phyloP scores from a whole-genome alignment of 2,113 vertebrate genomes.

The Oryzias melastigma region DNA sequence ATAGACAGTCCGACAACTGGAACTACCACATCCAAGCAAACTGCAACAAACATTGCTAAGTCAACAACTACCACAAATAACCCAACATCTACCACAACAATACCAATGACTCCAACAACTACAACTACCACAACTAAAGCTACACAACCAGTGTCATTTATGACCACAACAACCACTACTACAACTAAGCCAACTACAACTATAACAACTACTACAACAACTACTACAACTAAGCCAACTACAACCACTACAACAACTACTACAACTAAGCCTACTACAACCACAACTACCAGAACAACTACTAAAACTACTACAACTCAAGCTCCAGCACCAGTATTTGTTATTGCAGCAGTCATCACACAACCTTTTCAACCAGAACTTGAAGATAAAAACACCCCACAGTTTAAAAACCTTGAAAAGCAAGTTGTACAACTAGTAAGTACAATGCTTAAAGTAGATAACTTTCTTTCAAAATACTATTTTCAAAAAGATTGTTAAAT shows the following conservation, averaged over 20 bases:
- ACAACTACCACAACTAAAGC: too few relatives aligned
- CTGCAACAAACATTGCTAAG: too few relatives aligned
- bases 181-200: too few relatives aligned
- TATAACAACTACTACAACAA: too few relatives aligned
- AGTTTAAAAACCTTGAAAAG: background rate
- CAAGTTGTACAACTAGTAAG: background rate
- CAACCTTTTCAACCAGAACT: background rate
- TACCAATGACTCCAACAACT: too few relatives aligned
- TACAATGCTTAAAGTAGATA: background rate
- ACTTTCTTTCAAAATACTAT: background rate
- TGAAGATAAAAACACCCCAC: background rate
- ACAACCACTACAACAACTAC: background rate
- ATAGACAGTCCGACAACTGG: too few relatives aligned
- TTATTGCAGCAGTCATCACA: background rate
- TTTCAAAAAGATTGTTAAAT: background rate
- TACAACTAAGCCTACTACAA: background rate
- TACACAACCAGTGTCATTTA: too few relatives aligned
- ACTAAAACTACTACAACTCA: fast-evolving
- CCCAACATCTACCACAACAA: too few relatives aligned
- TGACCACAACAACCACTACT: too few relatives aligned
- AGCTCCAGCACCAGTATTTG: background rate
- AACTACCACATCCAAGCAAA: too few relatives aligned
- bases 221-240: too few relatives aligned
- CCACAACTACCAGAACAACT: background rate
- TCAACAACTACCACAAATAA: too few relatives aligned